Percentiles rank a stretch among this genome's conserved stretches.
Conservation (phyloP, 2,797 vertebrate species). For the Somateria mollissima region DNA sequence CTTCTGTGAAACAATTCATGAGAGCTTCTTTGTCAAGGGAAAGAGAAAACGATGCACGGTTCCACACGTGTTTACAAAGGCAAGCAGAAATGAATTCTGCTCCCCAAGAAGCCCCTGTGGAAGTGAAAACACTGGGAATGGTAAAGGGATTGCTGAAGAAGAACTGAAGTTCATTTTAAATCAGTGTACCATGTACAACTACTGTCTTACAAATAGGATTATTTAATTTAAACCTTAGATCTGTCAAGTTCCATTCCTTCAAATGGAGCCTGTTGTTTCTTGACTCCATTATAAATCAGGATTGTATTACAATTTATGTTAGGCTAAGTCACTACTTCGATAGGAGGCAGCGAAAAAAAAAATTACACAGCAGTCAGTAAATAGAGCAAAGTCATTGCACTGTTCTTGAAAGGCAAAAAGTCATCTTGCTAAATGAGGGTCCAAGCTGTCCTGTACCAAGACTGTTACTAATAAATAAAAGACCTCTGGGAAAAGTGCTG, state of each 20-base stretch:
- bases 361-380: conserved; percentile 79
- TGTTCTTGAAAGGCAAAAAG: conserved; percentile 80
- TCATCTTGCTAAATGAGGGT: conserved; percentile 84
- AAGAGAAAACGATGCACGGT: neutral
- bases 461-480: conserved; percentile 87
- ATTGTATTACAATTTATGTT: conserved; percentile 78
- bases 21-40: neutral
- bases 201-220: conserved; percentile 82
- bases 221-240: conserved; percentile 83
- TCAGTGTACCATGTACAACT: conserved; percentile 75
- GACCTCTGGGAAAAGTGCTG: conserved; percentile 92
- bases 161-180: conserved; percentile 78
- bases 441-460: conserved; percentile 80
- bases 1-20: neutral
- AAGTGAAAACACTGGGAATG: conserved; percentile 50
- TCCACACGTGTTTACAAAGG: neutral
- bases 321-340: conserved; percentile 74
- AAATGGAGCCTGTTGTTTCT: conserved; percentile 77
- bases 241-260: conserved; percentile 81
- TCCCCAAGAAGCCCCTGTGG: conserved; percentile 22
- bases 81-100: conserved; percentile 12
- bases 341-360: conserved; percentile 54
- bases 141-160: conserved; percentile 58
- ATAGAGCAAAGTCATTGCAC: conserved; percentile 81
- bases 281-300: conserved; percentile 81